A percentile compares a stretch with the other conserved stretches of the same genome.
phyloP scores from a whole-genome alignment of 2,113 vertebrate species.

The Thamnophis sirtalis region DNA sequence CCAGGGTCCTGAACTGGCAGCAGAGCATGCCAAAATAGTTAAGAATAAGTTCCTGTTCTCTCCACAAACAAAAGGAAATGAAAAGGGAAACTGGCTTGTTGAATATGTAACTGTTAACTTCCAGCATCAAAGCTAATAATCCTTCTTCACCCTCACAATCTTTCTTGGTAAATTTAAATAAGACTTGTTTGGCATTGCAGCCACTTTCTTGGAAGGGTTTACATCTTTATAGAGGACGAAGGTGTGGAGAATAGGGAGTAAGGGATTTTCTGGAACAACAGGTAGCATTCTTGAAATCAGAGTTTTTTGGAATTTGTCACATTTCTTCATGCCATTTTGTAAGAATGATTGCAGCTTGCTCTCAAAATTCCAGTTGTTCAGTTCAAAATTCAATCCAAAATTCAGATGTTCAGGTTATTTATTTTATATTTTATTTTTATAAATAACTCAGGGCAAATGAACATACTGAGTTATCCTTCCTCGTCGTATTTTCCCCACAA shows the following conservation, averaged over 20 bases:
- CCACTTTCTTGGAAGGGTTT: not conserved
- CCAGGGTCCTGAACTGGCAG: not conserved
- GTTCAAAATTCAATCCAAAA: not conserved
- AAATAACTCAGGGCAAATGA: not conserved
- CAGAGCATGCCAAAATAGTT: not conserved
- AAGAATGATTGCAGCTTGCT: not conserved
- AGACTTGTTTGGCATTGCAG: not conserved
- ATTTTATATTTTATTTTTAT: not conserved
- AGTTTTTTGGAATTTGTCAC: not conserved
- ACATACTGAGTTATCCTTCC: not conserved
- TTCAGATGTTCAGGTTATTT: not conserved
- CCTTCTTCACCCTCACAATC: not conserved
- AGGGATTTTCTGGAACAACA: not conserved
- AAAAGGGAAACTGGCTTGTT: not conserved
- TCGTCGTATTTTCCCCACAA: not conserved
- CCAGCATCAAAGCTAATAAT: not conserved
- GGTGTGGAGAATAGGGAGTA: not conserved
- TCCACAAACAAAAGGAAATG: not conserved
- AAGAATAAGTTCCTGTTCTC: not conserved
- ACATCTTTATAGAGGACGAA: not conserved
- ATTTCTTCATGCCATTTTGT: not conserved
- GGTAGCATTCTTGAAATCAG: not conserved
- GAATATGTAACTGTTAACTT: not conserved
- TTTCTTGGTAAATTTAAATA: not conserved
- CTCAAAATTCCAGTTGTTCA: not conserved